Evolutionary conservation across 2,888 invertebrate genomes (phyloP).

Genomic region (Standfussiana lucernea): DNA sequence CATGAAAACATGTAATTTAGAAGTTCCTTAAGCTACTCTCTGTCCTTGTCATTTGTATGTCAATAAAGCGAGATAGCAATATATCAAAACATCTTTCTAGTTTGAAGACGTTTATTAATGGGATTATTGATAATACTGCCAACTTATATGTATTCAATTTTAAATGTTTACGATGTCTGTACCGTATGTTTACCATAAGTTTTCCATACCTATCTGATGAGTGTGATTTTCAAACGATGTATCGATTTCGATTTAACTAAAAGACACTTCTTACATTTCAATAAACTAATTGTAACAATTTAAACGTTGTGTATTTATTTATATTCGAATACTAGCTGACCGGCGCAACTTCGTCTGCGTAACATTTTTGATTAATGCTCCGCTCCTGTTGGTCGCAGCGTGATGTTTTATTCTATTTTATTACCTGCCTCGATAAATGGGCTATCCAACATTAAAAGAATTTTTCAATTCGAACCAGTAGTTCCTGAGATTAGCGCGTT

Average conservation of each 20-base stretch:
- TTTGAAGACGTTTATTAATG: background rate
- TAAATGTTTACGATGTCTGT: conserved; percentile 35
- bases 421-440: too few species aligned
- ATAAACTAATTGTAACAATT: conserved; percentile 53
- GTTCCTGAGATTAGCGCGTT: too few species aligned
- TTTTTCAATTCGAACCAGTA: too few species aligned
- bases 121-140: conserved; percentile 34
- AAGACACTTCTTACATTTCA: conserved; percentile 71
- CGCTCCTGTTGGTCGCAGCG: too few species aligned
- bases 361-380: too few species aligned
- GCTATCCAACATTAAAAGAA: too few species aligned
- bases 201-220: conserved; percentile 8
- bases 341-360: too few species aligned
- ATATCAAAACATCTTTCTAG: background rate
- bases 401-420: too few species aligned
- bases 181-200: conserved; percentile 53
- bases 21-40: background rate
- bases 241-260: conserved; percentile 46
- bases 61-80: background rate
- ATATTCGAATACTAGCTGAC: background rate
- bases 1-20: background rate
- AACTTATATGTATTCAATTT: conserved; percentile 13
- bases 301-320: conserved; percentile 34
- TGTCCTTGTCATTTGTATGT: background rate
- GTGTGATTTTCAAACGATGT: conserved; percentile 38